Conservation (phyloP, 2,113 vertebrate genomes). For the Epinephelus lanceolatus region DNA sequence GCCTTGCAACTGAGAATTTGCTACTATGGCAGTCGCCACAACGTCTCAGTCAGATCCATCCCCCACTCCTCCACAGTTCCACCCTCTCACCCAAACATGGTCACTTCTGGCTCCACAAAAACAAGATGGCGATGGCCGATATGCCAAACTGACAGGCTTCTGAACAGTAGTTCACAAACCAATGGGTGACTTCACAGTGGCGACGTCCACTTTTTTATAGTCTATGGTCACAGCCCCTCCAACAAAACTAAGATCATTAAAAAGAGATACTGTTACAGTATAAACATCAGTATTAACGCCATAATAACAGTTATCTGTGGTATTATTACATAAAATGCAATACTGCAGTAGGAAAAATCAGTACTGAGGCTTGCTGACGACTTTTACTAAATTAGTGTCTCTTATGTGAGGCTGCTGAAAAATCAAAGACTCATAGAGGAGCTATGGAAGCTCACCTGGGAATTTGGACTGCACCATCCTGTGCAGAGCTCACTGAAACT, state of each 20-base stretch:
- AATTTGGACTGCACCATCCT: constrained; percentile 38
- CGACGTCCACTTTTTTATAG: no score
- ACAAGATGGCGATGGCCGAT: no score
- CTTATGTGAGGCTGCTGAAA: not conserved
- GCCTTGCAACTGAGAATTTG: no score
- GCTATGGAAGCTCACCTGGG: constrained; percentile 44
- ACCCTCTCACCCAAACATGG: no score
- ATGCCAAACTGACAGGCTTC: no score
- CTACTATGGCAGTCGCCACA: no score
- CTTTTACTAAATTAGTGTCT: not conserved
- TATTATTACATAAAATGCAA: not conserved
- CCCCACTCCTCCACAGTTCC: no score
- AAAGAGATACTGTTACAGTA: not conserved
- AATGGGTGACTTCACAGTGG: no score
- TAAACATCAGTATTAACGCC: not conserved
- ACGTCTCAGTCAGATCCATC: no score
- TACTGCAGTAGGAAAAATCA: constrained; percentile 16
- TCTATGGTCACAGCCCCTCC: not conserved
- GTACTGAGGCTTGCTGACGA: not conserved
- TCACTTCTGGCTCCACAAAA: no score
- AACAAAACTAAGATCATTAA: not conserved
- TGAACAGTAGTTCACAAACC: no score
- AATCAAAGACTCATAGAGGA: constrained; percentile 46
- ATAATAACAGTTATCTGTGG: not conserved
- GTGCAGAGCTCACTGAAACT: constrained; percentile 42